Conservation (phyloP, 2,888 invertebrate species). For the Leptopterna dolabrata region DNA sequence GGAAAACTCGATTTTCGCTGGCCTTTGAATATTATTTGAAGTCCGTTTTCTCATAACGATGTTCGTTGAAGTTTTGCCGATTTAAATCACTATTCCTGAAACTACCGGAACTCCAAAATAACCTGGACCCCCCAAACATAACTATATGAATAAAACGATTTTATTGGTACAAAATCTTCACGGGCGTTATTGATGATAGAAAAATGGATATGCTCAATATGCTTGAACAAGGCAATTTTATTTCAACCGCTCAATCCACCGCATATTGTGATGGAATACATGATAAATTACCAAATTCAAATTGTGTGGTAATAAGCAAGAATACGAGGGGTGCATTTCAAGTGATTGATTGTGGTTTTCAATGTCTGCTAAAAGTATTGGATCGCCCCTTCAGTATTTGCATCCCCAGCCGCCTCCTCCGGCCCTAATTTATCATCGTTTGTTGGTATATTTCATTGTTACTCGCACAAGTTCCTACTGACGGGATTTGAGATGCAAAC, state of each 20-base stretch:
- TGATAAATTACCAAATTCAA: conserved; percentile 39
- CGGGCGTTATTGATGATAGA: background rate
- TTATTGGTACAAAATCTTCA: too few species aligned
- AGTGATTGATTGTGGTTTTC: conserved; percentile 49
- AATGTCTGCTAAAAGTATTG: conserved; percentile 44
- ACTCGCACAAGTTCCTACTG: background rate
- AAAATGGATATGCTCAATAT: background rate
- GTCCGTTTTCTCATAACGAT: too few species aligned
- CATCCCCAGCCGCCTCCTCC: conserved; percentile 4
- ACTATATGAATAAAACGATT: too few species aligned
- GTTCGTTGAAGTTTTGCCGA: too few species aligned
- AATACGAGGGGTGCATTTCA: conserved; percentile 33
- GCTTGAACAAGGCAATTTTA: background rate
- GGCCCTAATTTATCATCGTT: conserved; percentile 46
- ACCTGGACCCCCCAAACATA: too few species aligned
- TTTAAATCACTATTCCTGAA: too few species aligned
- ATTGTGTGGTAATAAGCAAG: conserved; percentile 29
- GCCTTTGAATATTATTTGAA: too few species aligned
- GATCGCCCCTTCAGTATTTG: conserved; percentile 20
- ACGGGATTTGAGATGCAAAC: too few species aligned
- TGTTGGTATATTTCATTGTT: conserved; percentile 13
- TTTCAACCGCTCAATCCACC: background rate
- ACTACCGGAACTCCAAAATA: too few species aligned
- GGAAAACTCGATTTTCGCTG: too few species aligned
- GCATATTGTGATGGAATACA: conserved; percentile 28